Conservation (phyloP, 2,113 vertebrate genomes). For the Acanthochromis polyacanthus region DNA sequence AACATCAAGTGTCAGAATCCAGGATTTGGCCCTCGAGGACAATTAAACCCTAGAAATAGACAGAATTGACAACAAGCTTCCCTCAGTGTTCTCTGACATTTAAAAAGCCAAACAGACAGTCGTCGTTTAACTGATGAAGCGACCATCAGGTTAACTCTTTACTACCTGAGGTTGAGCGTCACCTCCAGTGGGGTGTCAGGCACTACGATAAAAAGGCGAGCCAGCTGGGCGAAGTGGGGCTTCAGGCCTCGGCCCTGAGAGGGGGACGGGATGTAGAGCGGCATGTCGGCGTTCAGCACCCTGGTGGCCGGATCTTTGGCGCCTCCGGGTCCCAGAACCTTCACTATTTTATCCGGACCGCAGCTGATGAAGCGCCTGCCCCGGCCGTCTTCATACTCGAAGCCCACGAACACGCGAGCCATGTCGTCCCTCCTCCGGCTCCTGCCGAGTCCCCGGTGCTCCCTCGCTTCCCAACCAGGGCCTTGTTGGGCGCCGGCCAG, state of each 20-base stretch:
- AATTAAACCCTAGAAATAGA: no score
- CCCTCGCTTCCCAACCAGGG: constrained; percentile 89
- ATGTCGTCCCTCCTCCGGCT: constrained; percentile 93
- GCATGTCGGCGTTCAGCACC: constrained; percentile 97
- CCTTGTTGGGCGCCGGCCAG: constrained; percentile 97
- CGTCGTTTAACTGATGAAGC: no score
- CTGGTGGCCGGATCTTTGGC: constrained; percentile 94
- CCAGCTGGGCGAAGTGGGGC: constrained; percentile 94
- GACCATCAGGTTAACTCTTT: no score
- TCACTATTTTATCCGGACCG: constrained; percentile 96
- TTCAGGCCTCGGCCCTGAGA: constrained; percentile 95
- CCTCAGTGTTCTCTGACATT: no score
- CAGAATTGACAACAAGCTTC: no score
- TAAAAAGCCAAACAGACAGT: no score
- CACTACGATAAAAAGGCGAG: constrained; percentile 94
- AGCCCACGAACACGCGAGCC: constrained; percentile 95
- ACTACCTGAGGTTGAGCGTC: constrained; percentile 93
- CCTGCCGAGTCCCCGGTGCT: constrained; percentile 90
- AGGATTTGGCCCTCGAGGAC: no score
- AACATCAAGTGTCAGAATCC: no score
- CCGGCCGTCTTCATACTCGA: constrained; percentile 96
- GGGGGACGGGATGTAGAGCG: constrained; percentile 93
- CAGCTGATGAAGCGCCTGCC: constrained; percentile 96
- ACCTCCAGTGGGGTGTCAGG: constrained; percentile 96
- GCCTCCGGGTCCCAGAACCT: constrained; percentile 95